Percentiles rank a stretch among this genome's conserved stretches.
These are phyloP conservation scores for Phenacoccus solenopsis DNA, from an alignment of 1,140 invertebrate species.

Conservation along the genomic window DNA sequence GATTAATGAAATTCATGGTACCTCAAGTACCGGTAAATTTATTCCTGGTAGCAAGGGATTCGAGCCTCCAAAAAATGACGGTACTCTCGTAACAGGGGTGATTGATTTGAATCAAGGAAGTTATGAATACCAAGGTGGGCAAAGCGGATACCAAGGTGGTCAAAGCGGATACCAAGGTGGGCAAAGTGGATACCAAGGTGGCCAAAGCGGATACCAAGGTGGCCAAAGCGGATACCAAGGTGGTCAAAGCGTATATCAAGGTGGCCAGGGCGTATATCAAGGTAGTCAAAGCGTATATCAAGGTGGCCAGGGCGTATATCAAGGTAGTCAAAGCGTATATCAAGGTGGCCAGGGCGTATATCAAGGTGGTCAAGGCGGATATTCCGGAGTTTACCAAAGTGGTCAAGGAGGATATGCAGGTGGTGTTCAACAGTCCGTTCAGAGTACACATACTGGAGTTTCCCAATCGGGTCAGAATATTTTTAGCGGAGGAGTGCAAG, in stretches of 20 bases:
- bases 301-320: too few species aligned
- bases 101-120: neutral
- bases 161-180: neutral
- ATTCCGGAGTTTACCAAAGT: too few species aligned
- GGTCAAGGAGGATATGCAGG: too few species aligned
- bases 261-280: too few species aligned
- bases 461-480: neutral
- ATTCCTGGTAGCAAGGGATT: neutral
- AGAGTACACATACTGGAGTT: neutral
- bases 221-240: neutral
- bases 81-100: neutral
- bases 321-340: too few species aligned
- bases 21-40: neutral
- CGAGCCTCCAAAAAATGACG: neutral
- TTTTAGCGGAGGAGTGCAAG: neutral
- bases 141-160: neutral
- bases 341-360: too few species aligned
- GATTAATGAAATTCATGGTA: neutral
- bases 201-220: neutral
- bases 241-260: too few species aligned
- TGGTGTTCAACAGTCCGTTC: too few species aligned
- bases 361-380: too few species aligned
- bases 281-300: too few species aligned
- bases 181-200: neutral
- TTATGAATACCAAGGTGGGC: neutral